A percentile compares a stretch with the other conserved stretches of the same genome.
These are phyloP conservation scores for Dendronephthya gigantea DNA, from an alignment of 64 coral and sea anemone genomes.

Conservation along the genomic window DNA sequence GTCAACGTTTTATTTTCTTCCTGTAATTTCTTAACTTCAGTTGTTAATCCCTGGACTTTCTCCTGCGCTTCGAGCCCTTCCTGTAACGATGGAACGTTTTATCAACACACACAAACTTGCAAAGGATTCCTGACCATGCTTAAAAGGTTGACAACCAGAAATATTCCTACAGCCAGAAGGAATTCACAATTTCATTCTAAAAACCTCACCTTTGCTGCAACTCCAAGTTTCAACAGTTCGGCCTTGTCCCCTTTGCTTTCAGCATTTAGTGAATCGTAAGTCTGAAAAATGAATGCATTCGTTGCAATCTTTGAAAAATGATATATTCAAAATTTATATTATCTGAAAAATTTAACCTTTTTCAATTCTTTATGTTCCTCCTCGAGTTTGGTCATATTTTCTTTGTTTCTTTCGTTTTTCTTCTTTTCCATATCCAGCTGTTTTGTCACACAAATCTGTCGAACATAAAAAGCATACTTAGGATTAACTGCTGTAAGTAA, in stretches of 20 bases:
- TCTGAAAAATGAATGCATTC: conserved; percentile 18
- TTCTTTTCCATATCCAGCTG: conserved; percentile 93
- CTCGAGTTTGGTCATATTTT: conserved; percentile 62
- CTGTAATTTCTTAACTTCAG: conserved; percentile 70
- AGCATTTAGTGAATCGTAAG: conserved; percentile 62
- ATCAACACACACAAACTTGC: no score
- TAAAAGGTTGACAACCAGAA: no score
- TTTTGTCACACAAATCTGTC: conserved; percentile 64
- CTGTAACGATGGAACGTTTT: conserved; percentile 19
- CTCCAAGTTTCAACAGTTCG: conserved; percentile 66
- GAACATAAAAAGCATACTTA: neutral
- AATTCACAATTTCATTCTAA: no score
- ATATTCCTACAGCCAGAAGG: no score
- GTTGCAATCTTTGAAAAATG: neutral
- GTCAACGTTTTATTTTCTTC: conserved; percentile 83
- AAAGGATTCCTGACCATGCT: no score
- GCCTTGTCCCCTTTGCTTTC: conserved; percentile 87
- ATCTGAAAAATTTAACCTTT: conserved; percentile 42
- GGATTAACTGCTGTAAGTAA: neutral
- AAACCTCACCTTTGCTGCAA: conserved; percentile 43
- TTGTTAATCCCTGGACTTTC: conserved; percentile 64
- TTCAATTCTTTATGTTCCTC: conserved; percentile 90
- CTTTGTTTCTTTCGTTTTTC: conserved; percentile 81
- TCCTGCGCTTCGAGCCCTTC: conserved; percentile 93
- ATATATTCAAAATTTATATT: neutral